Evolutionary conservation across 2,888 invertebrate species (phyloP), one percentile per base, ranked within the genome.

Genomic region (Epicampocera succincta): DNA sequence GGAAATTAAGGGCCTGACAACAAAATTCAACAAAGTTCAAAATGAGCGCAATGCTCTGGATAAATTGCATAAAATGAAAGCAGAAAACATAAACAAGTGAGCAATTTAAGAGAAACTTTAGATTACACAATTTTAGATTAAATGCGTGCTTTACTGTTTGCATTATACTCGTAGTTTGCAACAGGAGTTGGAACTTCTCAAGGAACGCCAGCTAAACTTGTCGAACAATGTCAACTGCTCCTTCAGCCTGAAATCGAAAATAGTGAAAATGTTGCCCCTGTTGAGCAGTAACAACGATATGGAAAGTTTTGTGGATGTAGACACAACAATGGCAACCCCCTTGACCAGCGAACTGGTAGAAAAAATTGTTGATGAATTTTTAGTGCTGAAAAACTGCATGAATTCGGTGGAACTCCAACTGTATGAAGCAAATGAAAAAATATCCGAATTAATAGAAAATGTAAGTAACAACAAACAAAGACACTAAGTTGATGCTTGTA

Each of bases 341-440:
- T 85, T 90, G 25, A 89, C 90, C 8, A 88, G 86, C 65, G 87
- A 87, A 42, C 85, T 90, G 29, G 87, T 91, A 1, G 90, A 91
- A 68, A 89, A 89, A 65, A 85, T 91, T 12, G 87, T 90, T 0
- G 87, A 87, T 9, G 91, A 90, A 77, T 90, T 91, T 79, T 80
- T 90, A 9, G 84, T 88, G 4, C 84, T 91, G 6, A 91, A 90
- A 73, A 86, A 87, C 40, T 85, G 87, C 19, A 86, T 90, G 76
- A 90, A 87, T 68, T 84, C 87, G 2, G 89, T 90, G 12, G 91
- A 91, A 66, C 83, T 91, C 44, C 91, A 91, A 79, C 84, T 91
- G 38, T 91, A 91, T 77, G 91, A 91, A 82, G 91, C 91, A 15
- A 91, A 91, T 80, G 91, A 91, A 83, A 91, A 91, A 86, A 91